phyloP scores from a whole-genome alignment of 92 coral and sea anemone genomes.

The Paramuricea clavata region DNA sequence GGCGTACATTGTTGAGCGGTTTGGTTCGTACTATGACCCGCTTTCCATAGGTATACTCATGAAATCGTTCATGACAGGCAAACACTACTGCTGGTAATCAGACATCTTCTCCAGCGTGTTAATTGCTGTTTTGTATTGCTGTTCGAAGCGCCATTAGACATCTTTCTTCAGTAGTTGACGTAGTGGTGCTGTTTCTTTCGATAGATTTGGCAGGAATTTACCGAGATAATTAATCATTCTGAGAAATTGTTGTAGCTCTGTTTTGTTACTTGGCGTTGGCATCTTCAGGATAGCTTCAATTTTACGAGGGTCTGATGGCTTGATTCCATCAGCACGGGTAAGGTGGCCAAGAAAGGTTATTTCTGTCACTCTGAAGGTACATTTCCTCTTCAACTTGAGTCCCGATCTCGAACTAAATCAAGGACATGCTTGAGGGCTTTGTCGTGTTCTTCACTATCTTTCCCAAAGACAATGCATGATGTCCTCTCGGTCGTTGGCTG shows the following conservation, averaged over 20 bases:
- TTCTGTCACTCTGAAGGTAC: conserved; percentile 52
- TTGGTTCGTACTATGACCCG: not conserved
- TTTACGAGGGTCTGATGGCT: conserved; percentile 49
- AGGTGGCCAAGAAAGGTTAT: conserved; percentile 56
- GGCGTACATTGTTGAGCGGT: not conserved
- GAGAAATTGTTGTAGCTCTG: conserved; percentile 28
- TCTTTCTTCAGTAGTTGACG: conserved; percentile 43
- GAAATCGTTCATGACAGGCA: not conserved
- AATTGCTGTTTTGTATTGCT: not conserved
- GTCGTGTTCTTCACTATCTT: conserved; percentile 33
- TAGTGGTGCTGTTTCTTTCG: conserved; percentile 46
- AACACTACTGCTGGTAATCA: too few species aligned
- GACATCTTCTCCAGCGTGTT: too few species aligned
- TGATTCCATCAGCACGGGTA: conserved; percentile 55
- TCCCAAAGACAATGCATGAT: too few species aligned
- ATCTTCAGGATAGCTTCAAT: conserved; percentile 21
- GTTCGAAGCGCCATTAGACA: too few species aligned
- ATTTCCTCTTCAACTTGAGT: conserved; percentile 44
- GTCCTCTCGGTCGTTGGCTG: too few species aligned
- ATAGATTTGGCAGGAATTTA: conserved; percentile 49
- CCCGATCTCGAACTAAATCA: conserved; percentile 49
- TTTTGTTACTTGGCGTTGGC: conserved; percentile 21
- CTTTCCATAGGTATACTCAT: not conserved
- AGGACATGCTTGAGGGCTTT: conserved; percentile 36
- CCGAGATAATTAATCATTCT: conserved; percentile 31